Evolutionary conservation across 2,113 vertebrate genomes (phyloP), one percentile per base, ranked within the genome.

Genomic region (Excalfactoria chinensis): DNA sequence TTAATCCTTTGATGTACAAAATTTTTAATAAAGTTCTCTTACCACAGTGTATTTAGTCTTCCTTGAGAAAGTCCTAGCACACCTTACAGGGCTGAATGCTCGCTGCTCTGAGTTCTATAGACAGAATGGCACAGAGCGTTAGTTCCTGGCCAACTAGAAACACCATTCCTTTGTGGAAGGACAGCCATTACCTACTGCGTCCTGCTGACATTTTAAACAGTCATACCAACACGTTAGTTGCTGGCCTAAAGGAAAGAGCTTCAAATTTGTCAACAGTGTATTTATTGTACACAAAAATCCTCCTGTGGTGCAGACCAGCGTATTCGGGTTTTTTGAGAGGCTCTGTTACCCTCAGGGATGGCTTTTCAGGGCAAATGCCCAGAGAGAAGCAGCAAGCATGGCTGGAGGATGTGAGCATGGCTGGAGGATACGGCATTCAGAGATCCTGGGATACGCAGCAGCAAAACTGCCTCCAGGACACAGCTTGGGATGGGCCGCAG

Each of bases 11-110:
- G 95, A 96, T 97, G 96, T 98, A 96, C 93, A 97, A 95, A 97
- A 88, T 97, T 97, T 97, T 98, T 93, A 97, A 96, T 96, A 98
- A 97, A 98, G 89, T 86, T 95, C 84, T 96, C 85, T 95, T 95
- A 92, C 95, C 93, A 43, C 88, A 84, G 9, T 51, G 85, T 89
- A 80, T 43, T 68, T 35, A 30, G 41, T 62, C 81, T 73, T 26
- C 86, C 62, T 73, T 34, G 64, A 92, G 67, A 34, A 49, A 69
- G 46, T 90, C 89, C 78, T 46, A 34, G 17, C 40, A 6, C 7
- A 1, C 40, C 1, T 63, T 55, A 37, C 25, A 43, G 40, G 43
- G 37, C 19, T 8, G 5, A 63, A 30, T 32, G 20, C 30, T 64
- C 86, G 78, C 9, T 60, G 15, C 34, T 20, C 16, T 14, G 3